Evolutionary conservation across 2,797 vertebrate genomes (phyloP), one percentile per base, ranked within the genome.

Genomic region (Bufotes viridis): DNA sequence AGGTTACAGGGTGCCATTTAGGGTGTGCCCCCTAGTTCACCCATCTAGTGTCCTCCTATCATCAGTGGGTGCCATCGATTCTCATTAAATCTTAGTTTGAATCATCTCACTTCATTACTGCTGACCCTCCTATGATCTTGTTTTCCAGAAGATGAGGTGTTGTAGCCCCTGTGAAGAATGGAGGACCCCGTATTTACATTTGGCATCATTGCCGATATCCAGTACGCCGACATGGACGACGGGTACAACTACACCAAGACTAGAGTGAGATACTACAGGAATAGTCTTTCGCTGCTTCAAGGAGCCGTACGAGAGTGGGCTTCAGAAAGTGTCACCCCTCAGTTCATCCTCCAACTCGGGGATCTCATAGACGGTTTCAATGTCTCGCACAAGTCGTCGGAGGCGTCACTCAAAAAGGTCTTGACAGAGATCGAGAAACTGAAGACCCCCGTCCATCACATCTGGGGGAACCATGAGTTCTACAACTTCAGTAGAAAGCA

Each of bases 401-500:
- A 96, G 2, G 69, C 29, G 0, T 96, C 98, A 0, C 92, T 99
- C 34, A 92, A 92, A 74, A 84, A 87, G 2, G 97, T 98, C 55
- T 89, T 98, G 91, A 83, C 69, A 0, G 94, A 92, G 34, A 94
- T 99, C 88, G 63, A 92, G 83, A 92, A 83, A 90, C 87, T 94
- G 49, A 88, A 90, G 0, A 91, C 84, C 53, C 92, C 95, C n/a
- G 95, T 97, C 0, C 96, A 98, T 85, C 97, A 99, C n/a, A 94
- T 96, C 0, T 99, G 98, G 98, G 98, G 98, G 0, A 99, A 99
- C 91, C 98, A 99, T 29, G 98, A 99, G 91, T 94, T 99, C 7
- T 99, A 99, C 22, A 99, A 99, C 93, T 99, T 99, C 93, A 96
- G 92, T 90, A 92, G 97, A 90, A 91, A 93, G 49, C 90, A 89